Percentiles rank a stretch among this genome's conserved stretches.
Conservation (phyloP, 2,797 vertebrate genomes). For the Bucorvus abyssinicus region DNA sequence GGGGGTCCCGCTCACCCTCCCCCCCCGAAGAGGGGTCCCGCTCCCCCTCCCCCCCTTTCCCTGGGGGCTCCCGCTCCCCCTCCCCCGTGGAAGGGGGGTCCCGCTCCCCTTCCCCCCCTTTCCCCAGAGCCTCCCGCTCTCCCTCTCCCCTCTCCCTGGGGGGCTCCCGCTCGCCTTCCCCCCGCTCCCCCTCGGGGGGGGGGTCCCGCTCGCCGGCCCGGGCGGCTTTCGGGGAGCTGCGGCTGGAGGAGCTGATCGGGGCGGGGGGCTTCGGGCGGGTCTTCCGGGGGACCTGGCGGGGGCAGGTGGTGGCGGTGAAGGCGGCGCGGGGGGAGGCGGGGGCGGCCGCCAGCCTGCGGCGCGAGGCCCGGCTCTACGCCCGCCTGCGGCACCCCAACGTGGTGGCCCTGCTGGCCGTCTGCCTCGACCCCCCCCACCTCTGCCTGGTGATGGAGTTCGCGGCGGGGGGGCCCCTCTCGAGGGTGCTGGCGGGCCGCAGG, state of each 20-base stretch:
- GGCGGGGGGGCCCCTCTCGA: background rate
- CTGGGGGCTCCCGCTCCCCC: no score
- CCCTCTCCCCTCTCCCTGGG: no score
- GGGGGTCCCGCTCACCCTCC: no score
- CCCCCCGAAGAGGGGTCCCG: no score
- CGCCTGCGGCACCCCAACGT: background rate
- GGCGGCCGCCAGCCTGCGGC: background rate
- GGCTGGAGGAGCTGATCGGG: background rate
- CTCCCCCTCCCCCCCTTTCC: no score
- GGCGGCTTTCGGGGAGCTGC: background rate
- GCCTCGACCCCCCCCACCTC: background rate
- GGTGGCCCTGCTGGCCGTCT: background rate
- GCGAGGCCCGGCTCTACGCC: background rate
- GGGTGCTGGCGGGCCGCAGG: background rate
- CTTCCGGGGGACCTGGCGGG: background rate
- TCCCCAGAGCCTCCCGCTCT: no score
- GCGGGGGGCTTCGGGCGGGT: background rate
- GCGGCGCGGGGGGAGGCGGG: background rate
- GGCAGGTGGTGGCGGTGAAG: background rate
- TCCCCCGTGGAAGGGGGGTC: no score
- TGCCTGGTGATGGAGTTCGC: background rate
- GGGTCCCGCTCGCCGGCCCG: background rate
- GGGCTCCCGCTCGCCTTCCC: no score
- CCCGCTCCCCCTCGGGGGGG: no score
- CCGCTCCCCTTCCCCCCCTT: no score